These are phyloP conservation scores for Lasioglossum albipes DNA, from an alignment of 1,140 invertebrate species.

Conservation along the genomic window DNA sequence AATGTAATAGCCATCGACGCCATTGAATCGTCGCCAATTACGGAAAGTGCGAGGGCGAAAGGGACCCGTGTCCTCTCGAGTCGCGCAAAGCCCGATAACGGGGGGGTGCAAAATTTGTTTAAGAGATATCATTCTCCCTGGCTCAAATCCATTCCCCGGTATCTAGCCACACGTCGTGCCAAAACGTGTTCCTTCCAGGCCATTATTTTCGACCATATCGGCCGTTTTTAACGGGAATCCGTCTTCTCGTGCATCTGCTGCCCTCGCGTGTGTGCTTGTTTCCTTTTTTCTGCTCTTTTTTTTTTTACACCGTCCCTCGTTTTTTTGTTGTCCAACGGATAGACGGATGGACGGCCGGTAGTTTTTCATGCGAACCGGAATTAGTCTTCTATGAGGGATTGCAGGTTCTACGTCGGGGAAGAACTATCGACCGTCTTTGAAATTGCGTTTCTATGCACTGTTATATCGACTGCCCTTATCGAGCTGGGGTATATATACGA, in stretches of 20 bases:
- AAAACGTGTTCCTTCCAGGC: constrained; percentile 19
- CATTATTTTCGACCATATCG: constrained; percentile 42
- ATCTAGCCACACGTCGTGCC: constrained; percentile 20
- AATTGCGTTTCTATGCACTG: not conserved
- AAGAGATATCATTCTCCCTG: constrained; percentile 33
- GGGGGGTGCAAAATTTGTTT: constrained; percentile 28
- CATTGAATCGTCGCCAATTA: no score
- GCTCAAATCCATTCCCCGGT: constrained; percentile 27
- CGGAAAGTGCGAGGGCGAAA: not conserved
- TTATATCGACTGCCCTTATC: not conserved
- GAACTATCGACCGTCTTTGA: not conserved
- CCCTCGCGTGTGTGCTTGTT: not conserved
- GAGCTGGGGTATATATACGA: no score
- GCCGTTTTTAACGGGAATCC: constrained; percentile 28
- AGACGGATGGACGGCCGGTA: not conserved
- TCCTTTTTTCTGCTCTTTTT: not conserved
- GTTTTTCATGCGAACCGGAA: constrained; percentile 20
- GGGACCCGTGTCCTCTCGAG: not conserved
- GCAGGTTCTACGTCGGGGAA: not conserved
- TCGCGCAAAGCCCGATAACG: not conserved
- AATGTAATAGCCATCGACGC: constrained; percentile 12
- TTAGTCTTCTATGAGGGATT: constrained; percentile 23
- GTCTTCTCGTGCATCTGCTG: constrained; percentile 18
- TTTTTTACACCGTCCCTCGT: not conserved
- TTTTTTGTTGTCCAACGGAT: not conserved